Conservation (phyloP, 1,140 invertebrate species). For the Eumeta japonica region DNA sequence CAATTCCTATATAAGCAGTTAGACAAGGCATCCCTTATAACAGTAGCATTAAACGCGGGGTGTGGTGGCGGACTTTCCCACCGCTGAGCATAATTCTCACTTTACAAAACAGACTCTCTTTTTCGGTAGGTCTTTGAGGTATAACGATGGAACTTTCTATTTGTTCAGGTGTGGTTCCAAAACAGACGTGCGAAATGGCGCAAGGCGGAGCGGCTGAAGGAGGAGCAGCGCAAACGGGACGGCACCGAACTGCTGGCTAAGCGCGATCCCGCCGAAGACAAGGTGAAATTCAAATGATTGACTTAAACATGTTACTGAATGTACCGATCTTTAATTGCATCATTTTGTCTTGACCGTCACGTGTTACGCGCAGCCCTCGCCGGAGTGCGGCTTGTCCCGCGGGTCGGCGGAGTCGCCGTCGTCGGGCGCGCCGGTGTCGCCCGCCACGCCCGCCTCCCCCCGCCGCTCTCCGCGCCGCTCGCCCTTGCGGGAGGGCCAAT, state of each 20-base stretch:
- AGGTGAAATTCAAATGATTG: conserved; percentile 20
- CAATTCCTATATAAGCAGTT: no score
- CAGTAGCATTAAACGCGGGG: no score
- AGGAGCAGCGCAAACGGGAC: conserved; percentile 83
- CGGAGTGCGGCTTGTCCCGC: conserved; percentile 46
- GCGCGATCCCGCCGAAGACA: conserved; percentile 46
- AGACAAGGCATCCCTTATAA: no score
- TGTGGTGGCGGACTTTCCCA: no score
- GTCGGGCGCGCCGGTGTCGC: conserved; percentile 16
- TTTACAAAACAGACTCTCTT: no score
- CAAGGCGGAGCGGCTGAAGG: conserved; percentile 86
- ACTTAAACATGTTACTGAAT: not conserved
- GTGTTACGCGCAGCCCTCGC: conserved; percentile 40
- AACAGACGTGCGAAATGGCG: conserved; percentile 91
- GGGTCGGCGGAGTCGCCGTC: conserved; percentile 45
- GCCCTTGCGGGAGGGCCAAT: conserved; percentile 34
- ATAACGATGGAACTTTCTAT: conserved; percentile 35
- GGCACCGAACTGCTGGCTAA: conserved; percentile 64
- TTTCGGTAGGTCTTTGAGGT: conserved; percentile 49
- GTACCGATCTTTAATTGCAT: not conserved
- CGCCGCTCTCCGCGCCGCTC: conserved; percentile 30
- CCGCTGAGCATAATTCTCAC: no score
- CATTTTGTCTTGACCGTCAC: not conserved
- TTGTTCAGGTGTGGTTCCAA: conserved; percentile 89
- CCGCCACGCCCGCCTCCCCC: not conserved